Evolutionary conservation across 2,888 invertebrate species (phyloP).

Genomic region (Allolobophora icterica): DNA sequence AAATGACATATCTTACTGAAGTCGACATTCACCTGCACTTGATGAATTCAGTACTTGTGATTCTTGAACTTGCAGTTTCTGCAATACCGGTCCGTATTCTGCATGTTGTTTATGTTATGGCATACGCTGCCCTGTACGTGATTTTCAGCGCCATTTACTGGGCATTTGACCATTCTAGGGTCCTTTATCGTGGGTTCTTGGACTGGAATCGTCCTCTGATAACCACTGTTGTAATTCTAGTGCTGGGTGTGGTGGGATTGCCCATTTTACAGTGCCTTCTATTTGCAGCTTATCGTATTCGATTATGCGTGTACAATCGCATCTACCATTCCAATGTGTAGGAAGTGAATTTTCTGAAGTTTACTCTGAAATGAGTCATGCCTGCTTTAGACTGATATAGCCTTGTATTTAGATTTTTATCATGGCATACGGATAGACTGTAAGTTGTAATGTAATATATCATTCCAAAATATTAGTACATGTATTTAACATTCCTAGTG

Average conservation of each 20-base stretch:
- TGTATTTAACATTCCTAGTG: too few relatives aligned
- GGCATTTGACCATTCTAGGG: conserved; percentile 53
- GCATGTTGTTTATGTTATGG: conserved; percentile 54
- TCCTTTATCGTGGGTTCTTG: conserved; percentile 57
- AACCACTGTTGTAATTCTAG: not conserved
- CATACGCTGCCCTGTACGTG: conserved; percentile 54
- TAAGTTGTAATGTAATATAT: too few relatives aligned
- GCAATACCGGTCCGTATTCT: conserved; percentile 55
- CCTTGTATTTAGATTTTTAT: not conserved
- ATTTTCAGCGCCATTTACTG: conserved; percentile 58
- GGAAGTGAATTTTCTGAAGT: not conserved
- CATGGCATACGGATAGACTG: too few relatives aligned
- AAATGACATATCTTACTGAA: not conserved
- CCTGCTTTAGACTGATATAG: not conserved
- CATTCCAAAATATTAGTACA: too few relatives aligned
- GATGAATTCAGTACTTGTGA: conserved; percentile 56
- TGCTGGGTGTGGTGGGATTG: not conserved
- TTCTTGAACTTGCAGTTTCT: conserved; percentile 54
- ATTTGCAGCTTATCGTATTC: conserved; percentile 23
- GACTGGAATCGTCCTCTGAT: conserved; percentile 56
- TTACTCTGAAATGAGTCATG: not conserved
- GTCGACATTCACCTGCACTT: conserved; percentile 55
- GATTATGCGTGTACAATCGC: conserved; percentile 28
- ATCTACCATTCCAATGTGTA: not conserved
- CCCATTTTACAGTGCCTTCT: conserved; percentile 23